Conservation (phyloP, 2,113 vertebrate species). For the Urocolius indicus region DNA sequence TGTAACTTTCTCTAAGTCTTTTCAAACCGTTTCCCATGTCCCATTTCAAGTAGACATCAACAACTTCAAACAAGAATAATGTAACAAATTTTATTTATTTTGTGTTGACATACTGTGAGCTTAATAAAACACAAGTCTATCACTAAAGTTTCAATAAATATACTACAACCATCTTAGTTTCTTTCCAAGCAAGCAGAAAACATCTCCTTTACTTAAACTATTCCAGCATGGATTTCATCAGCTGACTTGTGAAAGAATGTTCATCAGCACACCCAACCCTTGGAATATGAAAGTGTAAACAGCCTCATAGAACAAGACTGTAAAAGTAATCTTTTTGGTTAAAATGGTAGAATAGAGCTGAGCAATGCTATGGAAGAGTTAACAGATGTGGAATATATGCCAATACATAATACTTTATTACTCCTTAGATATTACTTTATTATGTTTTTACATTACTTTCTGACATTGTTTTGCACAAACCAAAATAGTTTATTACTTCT, state of each 20-base stretch:
- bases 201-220: background rate
- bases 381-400: background rate
- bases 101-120: background rate
- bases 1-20: background rate
- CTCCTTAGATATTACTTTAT: background rate
- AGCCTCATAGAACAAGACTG: background rate
- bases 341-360: background rate
- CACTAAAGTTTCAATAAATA: background rate
- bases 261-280: background rate
- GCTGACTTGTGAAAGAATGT: background rate
- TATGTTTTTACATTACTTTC: background rate
- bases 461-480: background rate
- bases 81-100: background rate
- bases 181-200: background rate
- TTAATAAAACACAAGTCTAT: background rate
- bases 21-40: background rate
- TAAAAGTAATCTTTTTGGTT: background rate
- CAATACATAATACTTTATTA: background rate
- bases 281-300: background rate
- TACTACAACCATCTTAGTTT: background rate
- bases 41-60: background rate
- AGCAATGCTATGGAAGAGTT: background rate
- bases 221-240: background rate
- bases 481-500: background rate
- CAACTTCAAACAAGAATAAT: background rate